phyloP scores from a whole-genome alignment of 2,797 vertebrate genomes.

The Numenius phaeopus region DNA sequence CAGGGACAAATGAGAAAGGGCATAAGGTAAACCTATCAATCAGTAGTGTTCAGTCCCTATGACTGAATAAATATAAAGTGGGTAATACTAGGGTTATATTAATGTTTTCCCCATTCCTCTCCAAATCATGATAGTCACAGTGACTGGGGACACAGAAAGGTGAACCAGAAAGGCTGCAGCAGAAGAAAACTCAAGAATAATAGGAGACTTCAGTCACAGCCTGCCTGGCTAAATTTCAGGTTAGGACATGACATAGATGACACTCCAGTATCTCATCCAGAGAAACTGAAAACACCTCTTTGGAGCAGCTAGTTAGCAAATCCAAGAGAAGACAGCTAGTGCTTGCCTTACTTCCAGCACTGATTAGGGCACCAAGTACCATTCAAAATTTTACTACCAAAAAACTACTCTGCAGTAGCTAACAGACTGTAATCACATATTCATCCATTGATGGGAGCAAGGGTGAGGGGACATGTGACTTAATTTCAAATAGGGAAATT shows the following conservation, averaged over 20 bases:
- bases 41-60: background rate
- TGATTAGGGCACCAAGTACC: background rate
- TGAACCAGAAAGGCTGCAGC: background rate
- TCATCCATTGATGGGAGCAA: background rate
- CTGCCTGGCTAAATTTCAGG: background rate
- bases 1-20: background rate
- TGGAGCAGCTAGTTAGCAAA: background rate
- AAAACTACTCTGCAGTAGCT: background rate
- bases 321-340: background rate
- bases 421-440: background rate
- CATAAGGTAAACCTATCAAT: background rate
- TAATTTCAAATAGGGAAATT: background rate
- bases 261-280: background rate
- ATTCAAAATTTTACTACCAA: background rate
- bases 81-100: background rate
- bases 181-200: background rate
- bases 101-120: background rate
- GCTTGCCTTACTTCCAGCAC: background rate
- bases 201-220: background rate
- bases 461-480: background rate
- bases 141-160: background rate
- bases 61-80: background rate
- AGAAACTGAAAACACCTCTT: background rate
- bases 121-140: background rate
- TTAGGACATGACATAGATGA: background rate